Conservation (phyloP, 2,888 invertebrate genomes). For the Perithous albicinctus region DNA sequence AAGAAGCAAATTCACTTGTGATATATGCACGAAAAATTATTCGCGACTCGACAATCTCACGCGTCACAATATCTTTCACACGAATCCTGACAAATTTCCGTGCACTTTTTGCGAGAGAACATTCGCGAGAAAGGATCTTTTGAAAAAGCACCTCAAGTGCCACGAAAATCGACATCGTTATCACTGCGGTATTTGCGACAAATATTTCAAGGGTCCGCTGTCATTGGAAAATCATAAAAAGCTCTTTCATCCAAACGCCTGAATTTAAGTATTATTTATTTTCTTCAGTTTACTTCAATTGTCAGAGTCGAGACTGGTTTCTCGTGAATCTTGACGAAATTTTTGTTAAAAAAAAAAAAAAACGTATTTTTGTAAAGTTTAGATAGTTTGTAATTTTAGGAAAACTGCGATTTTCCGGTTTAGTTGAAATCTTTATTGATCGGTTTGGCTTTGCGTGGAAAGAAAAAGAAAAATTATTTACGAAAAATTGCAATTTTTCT, state of each 20-base stretch:
- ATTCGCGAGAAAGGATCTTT: slow-evolving; percentile 80
- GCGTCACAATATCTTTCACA: slow-evolving; percentile 80
- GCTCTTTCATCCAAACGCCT: slow-evolving; percentile 67
- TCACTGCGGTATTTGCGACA: slow-evolving; percentile 78
- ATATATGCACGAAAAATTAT: slow-evolving; percentile 80
- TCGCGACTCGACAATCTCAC: slow-evolving; percentile 81
- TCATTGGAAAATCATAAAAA: slow-evolving; percentile 77
- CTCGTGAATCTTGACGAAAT: slow-evolving; percentile 14
- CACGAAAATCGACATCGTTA: slow-evolving; percentile 80
- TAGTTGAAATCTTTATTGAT: slow-evolving; percentile 26
- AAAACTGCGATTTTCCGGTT: slow-evolving; percentile 6
- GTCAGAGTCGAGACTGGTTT: slow-evolving; percentile 32
- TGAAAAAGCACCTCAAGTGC: slow-evolving; percentile 81
- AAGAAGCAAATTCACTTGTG: slow-evolving; percentile 79
- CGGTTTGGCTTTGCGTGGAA: slow-evolving; percentile 1
- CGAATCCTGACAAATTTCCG: slow-evolving; percentile 81
- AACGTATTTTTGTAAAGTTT: not conserved
- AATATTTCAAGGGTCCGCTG: slow-evolving; percentile 79
- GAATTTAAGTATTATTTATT: not conserved
- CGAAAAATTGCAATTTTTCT: slow-evolving; percentile 1
- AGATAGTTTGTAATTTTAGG: not conserved
- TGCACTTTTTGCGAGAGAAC: slow-evolving; percentile 80
- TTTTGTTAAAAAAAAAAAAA: slow-evolving; percentile 18
- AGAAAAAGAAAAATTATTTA: slow-evolving; percentile 22
- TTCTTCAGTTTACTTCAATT: not conserved